These are phyloP conservation scores for Salmo trutta DNA, from an alignment of 2,797 vertebrate genomes.

Conservation along the genomic window DNA sequence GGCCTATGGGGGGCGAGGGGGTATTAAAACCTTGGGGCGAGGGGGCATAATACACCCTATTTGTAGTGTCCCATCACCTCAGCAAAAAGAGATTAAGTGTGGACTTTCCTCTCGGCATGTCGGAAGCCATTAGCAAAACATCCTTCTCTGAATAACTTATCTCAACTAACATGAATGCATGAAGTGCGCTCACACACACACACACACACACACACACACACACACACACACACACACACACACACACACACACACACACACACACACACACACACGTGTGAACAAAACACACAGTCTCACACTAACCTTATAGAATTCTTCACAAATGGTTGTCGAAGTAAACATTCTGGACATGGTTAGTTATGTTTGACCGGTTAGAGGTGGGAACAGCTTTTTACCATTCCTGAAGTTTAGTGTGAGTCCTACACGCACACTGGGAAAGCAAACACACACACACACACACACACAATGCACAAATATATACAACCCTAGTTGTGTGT, in stretches of 20 bases:
- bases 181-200: not conserved
- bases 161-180: not conserved
- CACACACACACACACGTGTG: not conserved
- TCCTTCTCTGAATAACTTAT: constrained; percentile 51
- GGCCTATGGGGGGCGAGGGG: too few relatives aligned
- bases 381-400: not conserved
- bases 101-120: constrained; percentile 47
- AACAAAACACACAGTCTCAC: constrained; percentile 8
- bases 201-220: constrained; percentile 33
- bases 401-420: constrained; percentile 10
- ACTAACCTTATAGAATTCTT: constrained; percentile 34
- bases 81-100: constrained; percentile 52
- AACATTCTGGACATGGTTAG: constrained; percentile 27
- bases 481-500: too few relatives aligned
- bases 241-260: too few relatives aligned
- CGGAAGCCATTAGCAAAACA: constrained; percentile 52
- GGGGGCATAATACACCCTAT: not conserved
- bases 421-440: constrained; percentile 20
- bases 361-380: not conserved
- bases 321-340: constrained; percentile 39
- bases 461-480: not conserved
- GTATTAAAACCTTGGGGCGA: not conserved
- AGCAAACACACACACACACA: constrained; percentile 1
- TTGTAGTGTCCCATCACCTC: not conserved
- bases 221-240: too few relatives aligned